phyloP scores from a whole-genome alignment of 2,797 vertebrate species.

The Gila robusta region DNA sequence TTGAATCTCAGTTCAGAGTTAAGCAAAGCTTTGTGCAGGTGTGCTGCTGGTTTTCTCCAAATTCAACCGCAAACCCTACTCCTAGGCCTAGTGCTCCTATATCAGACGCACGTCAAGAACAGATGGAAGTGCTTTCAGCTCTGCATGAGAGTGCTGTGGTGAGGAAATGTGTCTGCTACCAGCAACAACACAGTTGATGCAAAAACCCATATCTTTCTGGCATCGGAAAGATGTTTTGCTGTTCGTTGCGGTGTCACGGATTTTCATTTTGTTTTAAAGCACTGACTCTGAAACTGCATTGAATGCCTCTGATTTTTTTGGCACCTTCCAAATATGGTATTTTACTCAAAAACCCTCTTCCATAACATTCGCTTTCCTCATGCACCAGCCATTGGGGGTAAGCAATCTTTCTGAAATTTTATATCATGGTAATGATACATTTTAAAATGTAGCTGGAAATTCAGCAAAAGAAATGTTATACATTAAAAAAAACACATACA shows the following conservation, averaged over 20 bases:
- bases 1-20: slow-evolving; percentile 49
- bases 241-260: slow-evolving; percentile 49
- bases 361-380: background rate
- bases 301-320: slow-evolving; percentile 36
- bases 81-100: slow-evolving; percentile 30
- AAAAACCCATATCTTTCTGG: slow-evolving; percentile 58
- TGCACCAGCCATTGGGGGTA: background rate
- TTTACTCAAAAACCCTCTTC: background rate
- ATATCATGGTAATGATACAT: background rate
- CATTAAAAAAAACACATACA: background rate
- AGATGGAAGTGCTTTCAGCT: slow-evolving; percentile 60
- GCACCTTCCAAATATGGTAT: slow-evolving; percentile 10
- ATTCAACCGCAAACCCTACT: slow-evolving; percentile 55
- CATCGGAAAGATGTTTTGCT: slow-evolving; percentile 47
- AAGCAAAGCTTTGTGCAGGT: slow-evolving; percentile 59
- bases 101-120: slow-evolving; percentile 44
- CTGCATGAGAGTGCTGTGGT: slow-evolving; percentile 53
- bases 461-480: background rate
- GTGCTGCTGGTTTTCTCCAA: slow-evolving; percentile 51
- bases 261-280: slow-evolving; percentile 41
- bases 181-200: slow-evolving; percentile 52
- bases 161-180: slow-evolving; percentile 53
- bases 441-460: background rate
- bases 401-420: background rate
- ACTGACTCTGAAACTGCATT: slow-evolving; percentile 8